Evolutionary conservation across 2,113 vertebrate genomes (phyloP).

Genomic region (Seriola dumerili): DNA sequence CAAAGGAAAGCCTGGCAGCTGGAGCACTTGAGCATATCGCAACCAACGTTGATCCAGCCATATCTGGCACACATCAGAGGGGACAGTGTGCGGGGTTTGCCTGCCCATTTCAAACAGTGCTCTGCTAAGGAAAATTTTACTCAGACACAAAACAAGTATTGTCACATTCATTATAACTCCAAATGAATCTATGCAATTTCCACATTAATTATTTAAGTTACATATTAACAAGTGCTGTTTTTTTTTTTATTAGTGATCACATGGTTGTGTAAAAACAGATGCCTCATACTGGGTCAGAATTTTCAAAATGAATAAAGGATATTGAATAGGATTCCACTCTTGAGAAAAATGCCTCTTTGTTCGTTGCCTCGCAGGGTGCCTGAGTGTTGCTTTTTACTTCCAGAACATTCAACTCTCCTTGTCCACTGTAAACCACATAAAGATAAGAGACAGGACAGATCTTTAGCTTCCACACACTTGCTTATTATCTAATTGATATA

Average conservation of each 20-base stretch:
- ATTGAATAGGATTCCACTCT: slow-evolving; percentile 95
- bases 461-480: background rate
- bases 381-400: slow-evolving; percentile 68
- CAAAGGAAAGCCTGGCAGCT: slow-evolving; percentile 95
- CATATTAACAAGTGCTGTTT: background rate
- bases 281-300: background rate
- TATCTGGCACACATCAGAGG: slow-evolving; percentile 92
- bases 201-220: background rate
- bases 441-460: background rate
- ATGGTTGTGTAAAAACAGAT: background rate
- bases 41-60: slow-evolving; percentile 91
- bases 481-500: background rate
- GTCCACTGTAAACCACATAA: slow-evolving; percentile 68
- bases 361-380: slow-evolving; percentile 87
- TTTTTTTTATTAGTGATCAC: background rate
- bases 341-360: slow-evolving; percentile 93
- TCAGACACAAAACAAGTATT: background rate
- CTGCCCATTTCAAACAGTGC: slow-evolving; percentile 94
- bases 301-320: slow-evolving; percentile 87
- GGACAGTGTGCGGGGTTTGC: slow-evolving; percentile 89
- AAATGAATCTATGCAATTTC: background rate
- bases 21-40: slow-evolving; percentile 93
- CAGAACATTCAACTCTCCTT: slow-evolving; percentile 53
- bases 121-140: slow-evolving; percentile 82
- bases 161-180: background rate